phyloP scores from a whole-genome alignment of 2,113 vertebrate genomes.

The Sapajus apella region DNA sequence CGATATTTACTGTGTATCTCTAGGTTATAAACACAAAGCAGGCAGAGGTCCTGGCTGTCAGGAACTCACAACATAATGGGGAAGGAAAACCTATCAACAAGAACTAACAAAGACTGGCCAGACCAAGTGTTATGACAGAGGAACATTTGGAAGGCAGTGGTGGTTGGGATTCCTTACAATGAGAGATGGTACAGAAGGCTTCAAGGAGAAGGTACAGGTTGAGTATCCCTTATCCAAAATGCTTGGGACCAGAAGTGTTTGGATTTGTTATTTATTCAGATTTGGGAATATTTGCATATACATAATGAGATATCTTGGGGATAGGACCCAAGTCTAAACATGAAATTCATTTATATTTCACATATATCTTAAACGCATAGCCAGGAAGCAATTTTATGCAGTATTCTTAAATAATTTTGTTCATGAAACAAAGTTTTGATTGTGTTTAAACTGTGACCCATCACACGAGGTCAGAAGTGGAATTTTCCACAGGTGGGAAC shows the following conservation, averaged over 20 bases:
- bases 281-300: not conserved
- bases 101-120: not conserved
- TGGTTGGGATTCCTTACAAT: not conserved
- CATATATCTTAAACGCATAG: not conserved
- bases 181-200: not conserved
- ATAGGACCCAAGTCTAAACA: not conserved
- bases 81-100: not conserved
- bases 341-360: not conserved
- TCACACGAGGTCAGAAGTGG: not conserved
- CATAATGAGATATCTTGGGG: not conserved
- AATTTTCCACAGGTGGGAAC: not conserved
- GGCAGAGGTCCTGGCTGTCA: not conserved
- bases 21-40: not conserved
- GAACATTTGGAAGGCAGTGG: not conserved
- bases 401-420: not conserved
- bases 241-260: not conserved
- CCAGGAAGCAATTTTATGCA: not conserved
- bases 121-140: not conserved
- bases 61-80: not conserved
- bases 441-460: not conserved
- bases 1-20: not conserved
- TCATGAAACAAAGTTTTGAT: not conserved
- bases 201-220: not conserved
- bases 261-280: not conserved
- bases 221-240: not conserved